Conservation (phyloP, 2,113 vertebrate species). For the Lophius piscatorius region DNA sequence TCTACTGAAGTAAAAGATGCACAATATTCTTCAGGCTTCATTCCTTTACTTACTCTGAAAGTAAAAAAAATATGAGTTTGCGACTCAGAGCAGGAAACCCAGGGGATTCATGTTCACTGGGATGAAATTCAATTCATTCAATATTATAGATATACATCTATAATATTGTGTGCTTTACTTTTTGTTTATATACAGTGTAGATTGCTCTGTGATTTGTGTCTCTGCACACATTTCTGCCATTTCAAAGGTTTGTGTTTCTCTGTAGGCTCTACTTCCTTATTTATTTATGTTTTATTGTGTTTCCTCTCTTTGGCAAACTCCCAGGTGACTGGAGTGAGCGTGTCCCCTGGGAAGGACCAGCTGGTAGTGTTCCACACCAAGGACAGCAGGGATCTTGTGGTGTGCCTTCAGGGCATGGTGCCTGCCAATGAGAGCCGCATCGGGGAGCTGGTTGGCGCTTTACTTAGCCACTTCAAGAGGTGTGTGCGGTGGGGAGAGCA, state of each 20-base stretch:
- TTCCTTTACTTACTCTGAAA: constrained; percentile 3
- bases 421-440: constrained; percentile 89
- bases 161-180: too few species aligned
- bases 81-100: too few species aligned
- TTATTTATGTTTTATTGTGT: constrained; percentile 11
- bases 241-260: constrained; percentile 19
- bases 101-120: too few species aligned
- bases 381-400: constrained; percentile 94
- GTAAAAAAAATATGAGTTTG: too few species aligned
- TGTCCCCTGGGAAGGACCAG: constrained; percentile 96
- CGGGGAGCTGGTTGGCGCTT: constrained; percentile 93
- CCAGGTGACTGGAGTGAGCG: constrained; percentile 92
- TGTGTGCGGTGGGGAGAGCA: constrained; percentile 47
- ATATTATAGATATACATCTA: too few species aligned
- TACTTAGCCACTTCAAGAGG: constrained; percentile 96
- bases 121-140: too few species aligned
- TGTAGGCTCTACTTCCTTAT: neutral
- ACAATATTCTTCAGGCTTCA: neutral
- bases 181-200: neutral
- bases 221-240: neutral
- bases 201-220: neutral
- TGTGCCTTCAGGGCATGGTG: constrained; percentile 89
- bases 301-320: constrained; percentile 11
- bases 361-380: constrained; percentile 98
- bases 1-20: too few species aligned